These are phyloP conservation scores for Chondrosia reniformis DNA, from an alignment of 37 sponge, comb jelly and placozoan genomes.

Conservation along the genomic window DNA sequence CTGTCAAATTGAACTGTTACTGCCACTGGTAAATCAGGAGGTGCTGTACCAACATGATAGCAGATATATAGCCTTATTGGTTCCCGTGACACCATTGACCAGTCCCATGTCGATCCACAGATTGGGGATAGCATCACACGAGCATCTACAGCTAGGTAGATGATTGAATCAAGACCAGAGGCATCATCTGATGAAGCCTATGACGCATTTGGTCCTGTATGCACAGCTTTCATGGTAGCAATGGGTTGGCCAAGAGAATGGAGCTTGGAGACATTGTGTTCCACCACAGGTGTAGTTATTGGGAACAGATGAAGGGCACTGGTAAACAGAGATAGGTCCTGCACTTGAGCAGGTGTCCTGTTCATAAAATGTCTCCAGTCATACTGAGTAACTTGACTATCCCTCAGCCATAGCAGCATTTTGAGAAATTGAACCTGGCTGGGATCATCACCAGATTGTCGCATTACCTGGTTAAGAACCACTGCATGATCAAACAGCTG, in stretches of 20 bases:
- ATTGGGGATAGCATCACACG: not conserved
- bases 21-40: conserved; percentile 29
- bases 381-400: conserved; percentile 4
- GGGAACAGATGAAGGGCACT: conserved; percentile 26
- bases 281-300: conserved; percentile 4
- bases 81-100: conserved; percentile 16
- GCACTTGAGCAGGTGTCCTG: conserved; percentile 24
- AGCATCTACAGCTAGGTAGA: not conserved
- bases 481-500: conserved; percentile 23
- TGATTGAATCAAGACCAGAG: conserved; percentile 8
- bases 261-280: not conserved
- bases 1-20: conserved; percentile 37
- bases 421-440: conserved; percentile 4
- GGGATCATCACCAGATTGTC: conserved; percentile 30
- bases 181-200: conserved; percentile 30
- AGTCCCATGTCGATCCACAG: conserved; percentile 21
- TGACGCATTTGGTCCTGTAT: conserved; percentile 9
- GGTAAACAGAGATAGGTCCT: not conserved
- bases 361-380: conserved; percentile 41
- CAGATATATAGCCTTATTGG: not conserved
- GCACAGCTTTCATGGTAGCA: conserved; percentile 28
- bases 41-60: conserved; percentile 8
- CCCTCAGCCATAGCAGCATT: conserved; percentile 17
- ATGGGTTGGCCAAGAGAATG: conserved; percentile 4
- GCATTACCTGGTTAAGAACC: conserved; percentile 30